phyloP scores from a whole-genome alignment of 2,888 invertebrate species.

The Eupithecia abbreviata region DNA sequence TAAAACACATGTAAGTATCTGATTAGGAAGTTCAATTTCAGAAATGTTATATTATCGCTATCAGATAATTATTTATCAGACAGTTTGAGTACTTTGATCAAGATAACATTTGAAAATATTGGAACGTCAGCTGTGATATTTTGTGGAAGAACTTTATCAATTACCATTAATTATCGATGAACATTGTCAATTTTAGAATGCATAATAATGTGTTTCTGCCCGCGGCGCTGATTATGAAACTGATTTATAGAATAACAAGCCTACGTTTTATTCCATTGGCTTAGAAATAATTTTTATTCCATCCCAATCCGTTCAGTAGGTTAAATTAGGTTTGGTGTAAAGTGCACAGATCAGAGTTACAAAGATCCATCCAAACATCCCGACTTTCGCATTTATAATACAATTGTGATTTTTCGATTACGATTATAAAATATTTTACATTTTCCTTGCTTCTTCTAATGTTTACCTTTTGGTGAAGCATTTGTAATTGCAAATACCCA shows the following conservation, averaged over 20 bases:
- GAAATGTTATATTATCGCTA: constrained; percentile 46
- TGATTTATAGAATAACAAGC: too few species aligned
- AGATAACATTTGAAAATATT: constrained; percentile 29
- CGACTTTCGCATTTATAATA: not conserved
- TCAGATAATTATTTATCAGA: constrained; percentile 31
- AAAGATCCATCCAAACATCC: not conserved
- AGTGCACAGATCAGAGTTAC: too few species aligned
- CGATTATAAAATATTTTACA: not conserved
- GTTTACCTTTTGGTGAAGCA: not conserved
- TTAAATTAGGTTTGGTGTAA: not conserved
- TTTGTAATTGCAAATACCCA: not conserved
- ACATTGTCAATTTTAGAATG: not conserved
- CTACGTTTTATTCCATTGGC: not conserved
- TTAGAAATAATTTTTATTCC: not conserved
- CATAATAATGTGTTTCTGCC: not conserved
- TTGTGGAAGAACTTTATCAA: constrained; percentile 40
- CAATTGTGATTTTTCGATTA: not conserved
- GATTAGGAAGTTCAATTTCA: constrained; percentile 47
- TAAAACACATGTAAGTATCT: constrained; percentile 19
- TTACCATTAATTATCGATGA: constrained; percentile 44
- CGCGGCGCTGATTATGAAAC: not conserved
- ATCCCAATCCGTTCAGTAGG: not conserved
- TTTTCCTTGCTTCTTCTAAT: not conserved
- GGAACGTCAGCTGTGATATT: not conserved
- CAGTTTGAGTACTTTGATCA: constrained; percentile 50